phyloP scores from a whole-genome alignment of 1,140 invertebrate genomes.

The Lysiphlebus fabarum region DNA sequence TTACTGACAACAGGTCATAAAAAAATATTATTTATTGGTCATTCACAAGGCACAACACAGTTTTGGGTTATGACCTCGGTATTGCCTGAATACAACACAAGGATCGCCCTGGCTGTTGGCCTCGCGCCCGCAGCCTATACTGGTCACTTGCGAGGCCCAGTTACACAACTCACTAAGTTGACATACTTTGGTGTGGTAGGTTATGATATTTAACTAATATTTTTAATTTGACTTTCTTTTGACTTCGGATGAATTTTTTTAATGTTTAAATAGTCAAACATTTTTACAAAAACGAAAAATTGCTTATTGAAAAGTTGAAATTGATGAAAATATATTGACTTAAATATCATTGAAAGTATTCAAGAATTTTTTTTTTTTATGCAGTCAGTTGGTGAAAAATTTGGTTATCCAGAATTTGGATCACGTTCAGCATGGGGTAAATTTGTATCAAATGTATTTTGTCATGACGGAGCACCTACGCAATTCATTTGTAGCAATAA shows the following conservation, averaged over 20 bases:
- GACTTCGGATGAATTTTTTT: not conserved
- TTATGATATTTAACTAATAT: constrained; percentile 25
- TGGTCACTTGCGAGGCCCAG: constrained; percentile 41
- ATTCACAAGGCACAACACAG: constrained; percentile 65
- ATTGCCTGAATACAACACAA: constrained; percentile 62
- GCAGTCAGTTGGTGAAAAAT: constrained; percentile 47
- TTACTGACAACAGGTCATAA: constrained; percentile 54
- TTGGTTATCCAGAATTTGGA: constrained; percentile 44
- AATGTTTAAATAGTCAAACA: too few relatives aligned
- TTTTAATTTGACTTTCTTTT: not conserved
- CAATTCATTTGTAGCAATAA: constrained; percentile 60
- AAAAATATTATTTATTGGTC: constrained; percentile 65
- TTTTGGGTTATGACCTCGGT: constrained; percentile 61
- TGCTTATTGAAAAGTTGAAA: too few relatives aligned
- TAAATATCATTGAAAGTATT: not conserved
- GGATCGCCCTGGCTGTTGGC: constrained; percentile 58
- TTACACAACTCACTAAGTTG: constrained; percentile 43
- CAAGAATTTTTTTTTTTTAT: constrained; percentile 11
- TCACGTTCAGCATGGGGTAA: constrained; percentile 40
- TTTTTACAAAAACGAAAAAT: too few relatives aligned
- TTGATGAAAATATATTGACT: not conserved
- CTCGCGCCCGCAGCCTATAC: constrained; percentile 62
- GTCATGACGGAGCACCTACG: constrained; percentile 51
- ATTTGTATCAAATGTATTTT: constrained; percentile 47
- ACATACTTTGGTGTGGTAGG: constrained; percentile 50